Conservation (phyloP, 2,113 vertebrate species). For the Lathamus discolor region DNA sequence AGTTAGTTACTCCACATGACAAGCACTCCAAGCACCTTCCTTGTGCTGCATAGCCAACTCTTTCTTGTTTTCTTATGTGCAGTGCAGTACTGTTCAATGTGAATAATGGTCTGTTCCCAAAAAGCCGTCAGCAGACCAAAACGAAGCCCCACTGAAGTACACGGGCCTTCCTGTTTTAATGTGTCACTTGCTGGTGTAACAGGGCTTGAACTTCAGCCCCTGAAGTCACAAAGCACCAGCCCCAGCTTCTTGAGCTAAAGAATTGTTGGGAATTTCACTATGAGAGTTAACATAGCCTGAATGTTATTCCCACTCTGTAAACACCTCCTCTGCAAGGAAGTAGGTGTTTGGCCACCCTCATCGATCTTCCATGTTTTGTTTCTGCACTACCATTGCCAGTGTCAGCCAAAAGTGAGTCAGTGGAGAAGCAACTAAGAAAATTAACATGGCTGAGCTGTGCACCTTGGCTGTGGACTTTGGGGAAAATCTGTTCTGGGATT, state of each 20-base stretch:
- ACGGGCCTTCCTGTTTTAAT: not conserved
- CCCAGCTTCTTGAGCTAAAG: not conserved
- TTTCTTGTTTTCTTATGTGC: not conserved
- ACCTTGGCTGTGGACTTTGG: not conserved
- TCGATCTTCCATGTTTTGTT: not conserved
- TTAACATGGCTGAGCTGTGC: not conserved
- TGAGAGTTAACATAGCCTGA: not conserved
- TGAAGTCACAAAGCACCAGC: not conserved
- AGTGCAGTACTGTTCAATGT: not conserved
- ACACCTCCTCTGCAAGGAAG: not conserved
- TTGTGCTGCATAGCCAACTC: not conserved
- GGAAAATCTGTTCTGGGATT: not conserved
- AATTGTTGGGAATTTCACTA: not conserved
- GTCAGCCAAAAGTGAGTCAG: not conserved
- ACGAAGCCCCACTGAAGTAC: not conserved
- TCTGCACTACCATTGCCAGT: not conserved
- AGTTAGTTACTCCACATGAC: not conserved
- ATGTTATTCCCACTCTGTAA: not conserved
- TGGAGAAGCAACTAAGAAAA: not conserved
- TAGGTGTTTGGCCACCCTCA: not conserved
- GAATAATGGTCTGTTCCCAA: not conserved
- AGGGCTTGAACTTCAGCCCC: not conserved
- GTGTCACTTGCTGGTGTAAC: not conserved
- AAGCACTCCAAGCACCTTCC: not conserved
- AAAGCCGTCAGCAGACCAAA: not conserved